phyloP scores from a whole-genome alignment of 2,113 vertebrate genomes.

The Murina feae region DNA sequence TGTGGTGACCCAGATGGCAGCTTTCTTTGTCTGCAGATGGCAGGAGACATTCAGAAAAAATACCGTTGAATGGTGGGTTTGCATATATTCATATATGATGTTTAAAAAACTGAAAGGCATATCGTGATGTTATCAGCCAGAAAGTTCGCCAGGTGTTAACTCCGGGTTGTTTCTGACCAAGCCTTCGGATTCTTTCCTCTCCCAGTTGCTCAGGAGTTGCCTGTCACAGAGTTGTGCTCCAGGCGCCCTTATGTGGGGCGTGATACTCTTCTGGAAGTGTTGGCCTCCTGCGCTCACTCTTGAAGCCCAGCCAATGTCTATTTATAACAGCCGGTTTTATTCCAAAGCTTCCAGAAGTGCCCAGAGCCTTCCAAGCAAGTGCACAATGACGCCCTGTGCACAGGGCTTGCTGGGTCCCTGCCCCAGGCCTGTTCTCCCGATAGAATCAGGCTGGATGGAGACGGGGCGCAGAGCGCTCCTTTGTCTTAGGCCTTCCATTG shows the following conservation, averaged over 20 bases:
- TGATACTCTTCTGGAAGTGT: constrained; percentile 53
- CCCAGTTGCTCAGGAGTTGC: background rate
- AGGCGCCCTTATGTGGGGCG: constrained; percentile 39
- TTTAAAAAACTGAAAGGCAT: constrained; percentile 7
- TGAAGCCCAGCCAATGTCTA: constrained; percentile 58
- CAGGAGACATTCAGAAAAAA: background rate
- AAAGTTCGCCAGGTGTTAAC: background rate
- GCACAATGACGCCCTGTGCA: constrained; percentile 27
- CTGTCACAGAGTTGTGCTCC: background rate
- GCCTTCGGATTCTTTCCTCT: constrained; percentile 45
- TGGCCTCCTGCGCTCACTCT: constrained; percentile 6
- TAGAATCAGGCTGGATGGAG: background rate
- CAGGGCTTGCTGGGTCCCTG: background rate
- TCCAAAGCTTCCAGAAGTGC: constrained; percentile 39
- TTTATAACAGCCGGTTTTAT: constrained; percentile 66
- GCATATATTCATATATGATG: background rate
- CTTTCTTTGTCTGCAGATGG: constrained; percentile 27
- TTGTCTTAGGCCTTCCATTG: constrained; percentile 18
- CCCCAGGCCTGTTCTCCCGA: background rate
- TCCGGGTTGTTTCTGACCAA: background rate
- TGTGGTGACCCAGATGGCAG: background rate
- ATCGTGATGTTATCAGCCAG: background rate
- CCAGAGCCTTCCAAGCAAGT: constrained; percentile 32
- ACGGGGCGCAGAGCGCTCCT: background rate
- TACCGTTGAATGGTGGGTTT: background rate